Conservation (phyloP, 1,140 invertebrate genomes). For the Artemia franciscana region DNA sequence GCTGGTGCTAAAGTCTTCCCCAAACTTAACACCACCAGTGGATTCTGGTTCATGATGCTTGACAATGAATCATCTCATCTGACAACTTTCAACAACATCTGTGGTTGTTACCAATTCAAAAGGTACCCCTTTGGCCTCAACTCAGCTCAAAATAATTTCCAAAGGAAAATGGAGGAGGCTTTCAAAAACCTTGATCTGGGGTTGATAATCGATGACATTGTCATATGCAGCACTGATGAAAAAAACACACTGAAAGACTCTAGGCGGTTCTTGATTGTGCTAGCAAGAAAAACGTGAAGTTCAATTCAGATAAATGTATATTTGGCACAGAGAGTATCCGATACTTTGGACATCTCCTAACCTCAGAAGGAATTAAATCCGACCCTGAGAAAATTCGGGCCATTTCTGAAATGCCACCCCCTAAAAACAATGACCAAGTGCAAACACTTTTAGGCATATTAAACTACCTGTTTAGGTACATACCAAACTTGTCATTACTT, state of each 20-base stretch:
- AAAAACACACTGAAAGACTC: background rate
- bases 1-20: background rate
- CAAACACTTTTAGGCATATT: slow-evolving; percentile 19
- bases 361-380: slow-evolving; percentile 16
- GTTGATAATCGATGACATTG: background rate
- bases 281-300: slow-evolving; percentile 8
- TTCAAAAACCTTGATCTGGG: background rate
- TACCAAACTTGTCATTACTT: no score
- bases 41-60: background rate
- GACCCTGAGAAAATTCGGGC: slow-evolving; percentile 18
- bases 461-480: slow-evolving; percentile 20
- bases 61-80: background rate
- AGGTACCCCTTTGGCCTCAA: background rate
- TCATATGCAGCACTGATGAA: background rate
- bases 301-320: slow-evolving; percentile 15
- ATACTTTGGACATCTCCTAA: slow-evolving; percentile 20
- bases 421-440: slow-evolving; percentile 16
- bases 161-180: background rate
- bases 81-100: background rate
- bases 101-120: background rate
- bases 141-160: background rate
- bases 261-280: background rate
- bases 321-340: slow-evolving; percentile 14
- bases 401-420: slow-evolving; percentile 15
- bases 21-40: background rate